Percentiles rank a stretch among this genome's conserved stretches.
Conservation (phyloP, 2,888 invertebrate genomes). For the Xanthorhoe spadicearia region DNA sequence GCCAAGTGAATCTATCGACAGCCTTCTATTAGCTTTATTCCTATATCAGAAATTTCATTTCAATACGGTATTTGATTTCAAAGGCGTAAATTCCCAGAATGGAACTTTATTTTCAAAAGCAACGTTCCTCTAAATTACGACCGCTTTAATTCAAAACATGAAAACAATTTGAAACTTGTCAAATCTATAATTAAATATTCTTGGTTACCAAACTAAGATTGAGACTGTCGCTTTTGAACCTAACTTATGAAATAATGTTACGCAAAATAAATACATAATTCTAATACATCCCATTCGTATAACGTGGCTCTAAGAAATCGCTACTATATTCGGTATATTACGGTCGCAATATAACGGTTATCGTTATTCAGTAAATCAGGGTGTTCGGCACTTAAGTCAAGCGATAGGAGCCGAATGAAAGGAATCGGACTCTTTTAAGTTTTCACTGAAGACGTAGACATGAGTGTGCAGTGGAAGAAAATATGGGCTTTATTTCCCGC, state of each 20-base stretch:
- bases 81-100: slow-evolving; percentile 8
- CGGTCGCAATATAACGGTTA: neutral
- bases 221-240: neutral
- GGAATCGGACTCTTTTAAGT: slow-evolving; percentile 14
- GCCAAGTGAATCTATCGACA: neutral
- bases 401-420: slow-evolving; percentile 11
- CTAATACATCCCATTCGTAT: neutral
- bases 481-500: neutral
- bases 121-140: neutral
- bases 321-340: neutral
- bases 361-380: neutral
- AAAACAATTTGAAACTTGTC: neutral
- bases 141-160: neutral
- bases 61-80: slow-evolving; percentile 12
- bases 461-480: neutral
- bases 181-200: neutral
- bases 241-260: too few species aligned
- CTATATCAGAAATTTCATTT: neutral
- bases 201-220: neutral
- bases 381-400: neutral
- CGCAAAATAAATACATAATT: too few species aligned
- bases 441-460: slow-evolving; percentile 8
- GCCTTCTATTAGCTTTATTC: neutral
- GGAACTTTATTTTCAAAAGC: neutral
- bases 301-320: neutral